Evolutionary conservation across 1,140 invertebrate genomes (phyloP).

Genomic region (Mizuhopecten yessoensis): DNA sequence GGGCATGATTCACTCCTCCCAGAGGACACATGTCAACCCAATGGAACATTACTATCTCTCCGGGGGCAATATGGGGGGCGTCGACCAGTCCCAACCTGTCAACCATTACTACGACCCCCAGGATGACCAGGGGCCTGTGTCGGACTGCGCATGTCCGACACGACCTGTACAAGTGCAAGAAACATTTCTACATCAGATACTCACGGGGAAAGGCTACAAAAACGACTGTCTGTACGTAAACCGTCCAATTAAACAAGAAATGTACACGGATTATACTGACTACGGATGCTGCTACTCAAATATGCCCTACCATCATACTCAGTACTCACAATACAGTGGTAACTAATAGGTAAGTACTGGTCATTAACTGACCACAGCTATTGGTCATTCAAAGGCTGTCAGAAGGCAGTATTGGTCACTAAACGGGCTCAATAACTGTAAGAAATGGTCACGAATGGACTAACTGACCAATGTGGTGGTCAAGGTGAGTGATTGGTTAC

Average conservation of each 20-base stretch:
- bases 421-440: too few species aligned
- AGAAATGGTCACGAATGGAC: too few species aligned
- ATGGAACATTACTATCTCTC: conserved; percentile 45
- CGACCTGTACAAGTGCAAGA: conserved; percentile 67
- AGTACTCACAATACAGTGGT: conserved; percentile 20
- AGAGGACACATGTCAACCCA: conserved; percentile 40
- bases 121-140: neutral
- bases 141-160: conserved; percentile 56
- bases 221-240: conserved; percentile 67
- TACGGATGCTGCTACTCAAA: conserved; percentile 60
- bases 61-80: neutral
- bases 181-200: conserved; percentile 73
- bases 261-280: conserved; percentile 60
- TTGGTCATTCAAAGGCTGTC: neutral
- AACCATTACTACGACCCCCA: neutral
- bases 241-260: conserved; percentile 63
- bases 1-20: conserved; percentile 48
- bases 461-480: too few species aligned
- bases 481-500: too few species aligned
- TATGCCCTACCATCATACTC: conserved; percentile 8
- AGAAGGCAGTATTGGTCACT: neutral
- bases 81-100: conserved; percentile 19
- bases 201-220: conserved; percentile 73
- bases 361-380: neutral
- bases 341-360: conserved; percentile 3